These are phyloP conservation scores for Amphipyra tragopoginis DNA, from an alignment of 2,888 invertebrate species.

Conservation along the genomic window DNA sequence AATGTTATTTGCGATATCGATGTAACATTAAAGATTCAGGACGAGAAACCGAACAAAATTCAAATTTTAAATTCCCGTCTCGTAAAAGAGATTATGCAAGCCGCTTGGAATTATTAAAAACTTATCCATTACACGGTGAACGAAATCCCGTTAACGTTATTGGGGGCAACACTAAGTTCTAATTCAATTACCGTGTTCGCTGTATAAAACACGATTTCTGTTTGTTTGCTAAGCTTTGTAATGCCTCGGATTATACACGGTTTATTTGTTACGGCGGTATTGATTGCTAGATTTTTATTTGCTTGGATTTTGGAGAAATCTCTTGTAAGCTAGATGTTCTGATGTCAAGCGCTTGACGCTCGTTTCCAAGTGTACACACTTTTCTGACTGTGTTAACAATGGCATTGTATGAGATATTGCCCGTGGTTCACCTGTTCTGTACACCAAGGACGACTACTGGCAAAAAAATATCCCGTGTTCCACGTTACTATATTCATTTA, in stretches of 20 bases:
- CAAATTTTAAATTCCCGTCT: not conserved
- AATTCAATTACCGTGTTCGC: slow-evolving; percentile 78
- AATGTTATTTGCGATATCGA: not conserved
- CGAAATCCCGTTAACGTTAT: slow-evolving; percentile 79
- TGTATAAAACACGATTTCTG: slow-evolving; percentile 65
- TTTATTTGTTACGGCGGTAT: slow-evolving; percentile 49
- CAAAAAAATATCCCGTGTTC: no score
- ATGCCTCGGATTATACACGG: slow-evolving; percentile 57
- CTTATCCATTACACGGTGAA: slow-evolving; percentile 59
- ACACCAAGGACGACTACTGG: no score
- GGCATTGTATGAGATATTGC: no score
- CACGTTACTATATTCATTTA: no score
- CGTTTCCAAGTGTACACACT: no score
- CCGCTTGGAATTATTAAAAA: slow-evolving; percentile 51
- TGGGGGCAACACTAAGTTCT: slow-evolving; percentile 78
- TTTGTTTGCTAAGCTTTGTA: slow-evolving; percentile 66
- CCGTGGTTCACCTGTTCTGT: no score
- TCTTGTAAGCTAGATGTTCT: not conserved
- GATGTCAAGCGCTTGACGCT: not conserved
- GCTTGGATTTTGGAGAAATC: slow-evolving; percentile 12
- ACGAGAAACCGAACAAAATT: slow-evolving; percentile 8
- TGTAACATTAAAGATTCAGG: not conserved
- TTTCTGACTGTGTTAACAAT: no score
- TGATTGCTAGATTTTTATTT: slow-evolving; percentile 37
- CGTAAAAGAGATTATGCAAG: slow-evolving; percentile 22